These are phyloP conservation scores for Cybosia mesomella DNA, from an alignment of 2,888 invertebrate genomes.

Conservation along the genomic window DNA sequence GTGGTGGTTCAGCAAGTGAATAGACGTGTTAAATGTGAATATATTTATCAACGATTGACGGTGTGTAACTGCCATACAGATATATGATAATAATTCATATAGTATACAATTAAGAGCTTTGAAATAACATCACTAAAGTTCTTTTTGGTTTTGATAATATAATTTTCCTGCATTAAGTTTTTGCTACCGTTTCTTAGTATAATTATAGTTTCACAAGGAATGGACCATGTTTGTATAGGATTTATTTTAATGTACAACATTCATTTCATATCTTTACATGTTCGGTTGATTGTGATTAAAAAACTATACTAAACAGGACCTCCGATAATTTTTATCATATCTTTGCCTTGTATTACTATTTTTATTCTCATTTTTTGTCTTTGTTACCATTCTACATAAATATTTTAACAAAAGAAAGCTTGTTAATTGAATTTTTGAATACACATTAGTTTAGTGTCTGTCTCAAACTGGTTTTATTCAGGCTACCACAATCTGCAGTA, in stretches of 20 bases:
- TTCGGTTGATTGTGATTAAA: neutral
- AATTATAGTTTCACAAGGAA: neutral
- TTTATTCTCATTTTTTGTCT: neutral
- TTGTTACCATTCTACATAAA: too few relatives aligned
- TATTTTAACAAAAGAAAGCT: neutral
- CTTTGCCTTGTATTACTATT: neutral
- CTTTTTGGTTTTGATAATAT: neutral
- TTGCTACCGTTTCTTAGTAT: neutral
- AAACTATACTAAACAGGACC: neutral
- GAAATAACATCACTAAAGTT: neutral
- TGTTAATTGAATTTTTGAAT: neutral
- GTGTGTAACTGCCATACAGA: neutral
- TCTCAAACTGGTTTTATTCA: too few relatives aligned
- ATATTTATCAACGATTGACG: neutral
- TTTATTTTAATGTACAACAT: neutral
- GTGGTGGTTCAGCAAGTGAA: neutral
- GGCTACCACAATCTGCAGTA: too few relatives aligned
- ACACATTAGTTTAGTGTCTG: too few relatives aligned
- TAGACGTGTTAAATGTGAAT: neutral
- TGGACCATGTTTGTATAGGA: neutral
- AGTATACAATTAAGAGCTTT: neutral
- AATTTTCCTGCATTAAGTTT: neutral
- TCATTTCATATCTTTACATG: neutral
- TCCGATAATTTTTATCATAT: neutral
- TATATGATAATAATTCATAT: neutral